Evolutionary conservation across 2,113 vertebrate genomes (phyloP).

Genomic region (Piaya cayana): DNA sequence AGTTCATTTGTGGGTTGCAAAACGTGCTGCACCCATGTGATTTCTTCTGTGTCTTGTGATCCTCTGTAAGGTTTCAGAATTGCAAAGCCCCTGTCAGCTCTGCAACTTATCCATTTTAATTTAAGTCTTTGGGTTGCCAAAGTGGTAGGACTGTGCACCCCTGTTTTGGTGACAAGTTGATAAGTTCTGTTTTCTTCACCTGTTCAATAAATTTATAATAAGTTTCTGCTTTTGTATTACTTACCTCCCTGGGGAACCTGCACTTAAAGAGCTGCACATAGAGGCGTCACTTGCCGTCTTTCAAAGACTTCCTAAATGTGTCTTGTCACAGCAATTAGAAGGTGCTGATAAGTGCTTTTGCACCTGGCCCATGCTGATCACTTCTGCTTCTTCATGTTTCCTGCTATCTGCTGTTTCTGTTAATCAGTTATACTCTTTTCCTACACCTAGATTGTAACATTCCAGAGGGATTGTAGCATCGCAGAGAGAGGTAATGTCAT

Average conservation of each 20-base stretch:
- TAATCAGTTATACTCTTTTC: not conserved
- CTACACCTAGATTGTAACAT: not conserved
- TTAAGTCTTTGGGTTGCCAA: not conserved
- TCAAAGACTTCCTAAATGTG: not conserved
- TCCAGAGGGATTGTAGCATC: not conserved
- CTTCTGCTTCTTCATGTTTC: conserved; percentile 6
- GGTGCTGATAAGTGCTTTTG: not conserved
- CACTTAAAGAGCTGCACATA: not conserved
- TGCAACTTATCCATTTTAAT: not conserved
- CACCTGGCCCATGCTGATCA: not conserved
- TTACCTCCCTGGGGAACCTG: not conserved
- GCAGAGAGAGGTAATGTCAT: not conserved
- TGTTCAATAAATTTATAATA: not conserved
- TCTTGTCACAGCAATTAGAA: not conserved
- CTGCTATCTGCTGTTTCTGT: conserved; percentile 31
- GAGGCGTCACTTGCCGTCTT: not conserved
- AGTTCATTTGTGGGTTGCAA: not conserved
- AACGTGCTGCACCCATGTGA: accelerated
- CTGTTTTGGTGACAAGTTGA: not conserved
- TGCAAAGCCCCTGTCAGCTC: not conserved
- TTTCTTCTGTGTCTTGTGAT: not conserved
- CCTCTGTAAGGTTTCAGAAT: not conserved
- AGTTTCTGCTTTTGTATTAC: not conserved
- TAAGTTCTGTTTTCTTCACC: not conserved
- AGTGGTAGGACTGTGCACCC: not conserved